phyloP scores from a whole-genome alignment of 2,113 vertebrate genomes.

The Macrotis lagotis region DNA sequence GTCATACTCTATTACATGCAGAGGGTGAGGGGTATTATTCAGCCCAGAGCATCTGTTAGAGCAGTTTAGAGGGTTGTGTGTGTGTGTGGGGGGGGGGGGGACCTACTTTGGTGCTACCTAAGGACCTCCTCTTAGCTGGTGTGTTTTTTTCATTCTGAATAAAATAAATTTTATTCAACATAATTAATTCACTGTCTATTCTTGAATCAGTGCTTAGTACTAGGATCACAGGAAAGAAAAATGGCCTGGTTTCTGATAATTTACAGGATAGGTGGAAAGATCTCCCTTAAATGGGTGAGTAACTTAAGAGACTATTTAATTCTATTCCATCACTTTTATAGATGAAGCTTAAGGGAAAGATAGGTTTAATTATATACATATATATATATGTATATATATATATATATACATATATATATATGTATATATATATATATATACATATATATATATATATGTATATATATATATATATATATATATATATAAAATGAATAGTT shows the following conservation, averaged over 20 bases:
- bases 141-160: not conserved
- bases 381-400: no score
- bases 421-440: no score
- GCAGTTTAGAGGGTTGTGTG: no score
- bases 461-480: no score
- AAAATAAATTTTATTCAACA: not conserved
- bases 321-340: not conserved
- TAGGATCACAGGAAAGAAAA: not conserved
- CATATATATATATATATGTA: no score
- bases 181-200: not conserved
- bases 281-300: not conserved
- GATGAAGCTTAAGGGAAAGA: not conserved
- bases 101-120: not conserved
- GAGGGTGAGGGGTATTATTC: not conserved
- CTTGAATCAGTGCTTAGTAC: no score
- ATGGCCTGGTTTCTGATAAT: not conserved
- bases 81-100: no score
- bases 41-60: not conserved
- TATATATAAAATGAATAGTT: not conserved
- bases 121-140: not conserved
- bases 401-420: no score
- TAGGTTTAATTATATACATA: no score
- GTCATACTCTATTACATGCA: not conserved
- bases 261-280: not conserved
- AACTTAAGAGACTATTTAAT: not conserved